Conservation (phyloP, 2,797 vertebrate species). For the Hemibagrus guttatus region DNA sequence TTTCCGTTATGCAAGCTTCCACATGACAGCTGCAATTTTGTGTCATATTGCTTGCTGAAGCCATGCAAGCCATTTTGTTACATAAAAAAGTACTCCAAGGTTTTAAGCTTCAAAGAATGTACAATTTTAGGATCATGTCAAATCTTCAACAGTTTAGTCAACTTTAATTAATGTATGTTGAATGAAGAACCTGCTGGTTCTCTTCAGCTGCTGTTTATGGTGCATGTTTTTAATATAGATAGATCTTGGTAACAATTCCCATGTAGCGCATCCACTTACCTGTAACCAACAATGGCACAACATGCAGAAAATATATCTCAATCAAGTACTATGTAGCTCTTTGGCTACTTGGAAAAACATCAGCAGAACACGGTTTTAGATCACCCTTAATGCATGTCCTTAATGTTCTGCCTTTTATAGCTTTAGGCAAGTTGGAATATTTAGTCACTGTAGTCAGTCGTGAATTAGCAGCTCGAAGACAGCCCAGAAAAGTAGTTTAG, state of each 20-base stretch:
- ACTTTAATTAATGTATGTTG: background rate
- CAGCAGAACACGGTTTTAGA: background rate
- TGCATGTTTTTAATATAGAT: background rate
- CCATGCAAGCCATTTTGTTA: background rate
- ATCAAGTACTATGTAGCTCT: background rate
- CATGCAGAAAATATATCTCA: background rate
- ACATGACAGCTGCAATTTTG: background rate
- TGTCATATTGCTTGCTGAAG: background rate
- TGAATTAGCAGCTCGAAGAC: background rate
- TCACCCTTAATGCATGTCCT: background rate
- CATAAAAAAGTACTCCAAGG: background rate
- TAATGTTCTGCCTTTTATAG: background rate
- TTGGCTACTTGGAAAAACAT: background rate
- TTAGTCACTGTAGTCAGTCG: background rate
- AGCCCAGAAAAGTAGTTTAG: background rate
- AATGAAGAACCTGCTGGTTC: background rate
- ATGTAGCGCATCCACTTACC: background rate
- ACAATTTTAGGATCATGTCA: background rate
- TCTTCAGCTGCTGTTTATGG: background rate
- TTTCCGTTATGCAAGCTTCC: background rate
- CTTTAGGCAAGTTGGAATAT: conserved; percentile 2
- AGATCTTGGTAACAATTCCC: background rate
- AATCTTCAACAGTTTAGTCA: background rate
- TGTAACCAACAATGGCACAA: background rate
- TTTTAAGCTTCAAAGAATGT: background rate